phyloP scores from a whole-genome alignment of 2,888 invertebrate species.

The Cephus nigrinus region DNA sequence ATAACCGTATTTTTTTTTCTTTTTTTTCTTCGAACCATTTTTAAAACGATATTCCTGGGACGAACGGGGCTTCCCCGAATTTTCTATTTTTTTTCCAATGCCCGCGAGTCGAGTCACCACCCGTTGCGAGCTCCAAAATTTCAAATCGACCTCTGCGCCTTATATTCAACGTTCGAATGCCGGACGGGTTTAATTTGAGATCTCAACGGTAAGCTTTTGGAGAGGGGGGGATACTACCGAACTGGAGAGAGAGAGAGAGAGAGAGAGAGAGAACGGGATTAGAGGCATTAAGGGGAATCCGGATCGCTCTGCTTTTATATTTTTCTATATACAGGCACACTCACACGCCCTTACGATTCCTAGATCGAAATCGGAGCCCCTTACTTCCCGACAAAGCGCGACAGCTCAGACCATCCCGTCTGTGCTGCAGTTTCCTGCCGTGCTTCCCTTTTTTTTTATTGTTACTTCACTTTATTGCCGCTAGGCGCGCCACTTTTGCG shows the following conservation, averaged over 20 bases:
- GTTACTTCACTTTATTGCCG: background rate
- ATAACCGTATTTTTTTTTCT: conserved; percentile 36
- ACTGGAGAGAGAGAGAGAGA: conserved; percentile 4
- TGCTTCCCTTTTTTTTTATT: background rate
- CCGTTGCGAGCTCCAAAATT: conserved; percentile 30
- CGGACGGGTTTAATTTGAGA: conserved; percentile 32
- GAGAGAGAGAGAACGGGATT: conserved; percentile 1
- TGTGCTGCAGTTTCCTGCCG: background rate
- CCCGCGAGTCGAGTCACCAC: conserved; percentile 24
- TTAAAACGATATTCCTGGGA: conserved; percentile 38
- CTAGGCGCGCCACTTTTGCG: background rate
- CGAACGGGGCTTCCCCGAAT: conserved; percentile 10
- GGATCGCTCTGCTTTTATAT: conserved; percentile 45
- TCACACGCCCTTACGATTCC: conserved; percentile 8
- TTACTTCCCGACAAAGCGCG: conserved; percentile 37
- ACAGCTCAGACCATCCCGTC: background rate
- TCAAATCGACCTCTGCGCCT: conserved; percentile 11
- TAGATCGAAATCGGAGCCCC: conserved; percentile 54
- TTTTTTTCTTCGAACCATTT: conserved; percentile 22
- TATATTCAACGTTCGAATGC: background rate
- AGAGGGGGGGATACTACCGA: background rate
- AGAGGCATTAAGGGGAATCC: conserved; percentile 15
- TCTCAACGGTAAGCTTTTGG: conserved; percentile 1
- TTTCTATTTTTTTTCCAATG: background rate
- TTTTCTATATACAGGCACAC: conserved; percentile 25